Evolutionary conservation across 1,140 invertebrate genomes (phyloP), one percentile per base, ranked within the genome.

Genomic region (Drosophila ohnishii): DNA sequence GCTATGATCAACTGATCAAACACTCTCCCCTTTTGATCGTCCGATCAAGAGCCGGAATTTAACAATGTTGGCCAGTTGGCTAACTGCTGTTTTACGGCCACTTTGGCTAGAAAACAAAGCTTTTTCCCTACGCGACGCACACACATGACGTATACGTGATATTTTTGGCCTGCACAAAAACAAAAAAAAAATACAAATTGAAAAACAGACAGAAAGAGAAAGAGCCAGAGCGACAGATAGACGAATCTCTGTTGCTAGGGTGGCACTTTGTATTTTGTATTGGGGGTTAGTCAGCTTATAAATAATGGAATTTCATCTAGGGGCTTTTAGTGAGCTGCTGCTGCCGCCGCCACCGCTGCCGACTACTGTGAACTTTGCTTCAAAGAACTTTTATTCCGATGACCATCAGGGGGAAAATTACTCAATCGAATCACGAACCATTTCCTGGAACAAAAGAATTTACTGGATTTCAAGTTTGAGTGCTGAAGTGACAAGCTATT

Each of bases 61-160:
- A 57, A 39, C 40, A 53, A 35, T 71, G 42, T 71, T 58, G 51
- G 40, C 67, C 51, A 47, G 59, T 73, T 55, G 34, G 47, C 39
- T 45, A 63, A 56, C 71, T 57, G 60, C 67, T 42, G 39, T 73
- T 73, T 42, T 55, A 74, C 51, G 48, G 60, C 70, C 51, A 74
- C 51, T 64, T 67, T 42, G 59, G 22, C 47, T 16, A 37, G 60
- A 47, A 51, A 66, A 69, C 65, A 69, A 65, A 70, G 55, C 45
- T 51, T 71, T 67, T 37, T 66, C 65, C 64, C 64, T 57, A 48
- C n/a, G 51, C 50, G 44, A 70, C 67, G 51, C 35, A 70, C 67
- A 71, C 65, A 50, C 67, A 71, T 71, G 69, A 71, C 69, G 69
- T 71, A 71, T 71, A 71, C 69, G 69, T 42, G 53, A 71, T 71